These are phyloP conservation scores for Aporophyla lueneburgensis DNA, from an alignment of 2,888 invertebrate genomes.

Conservation along the genomic window DNA sequence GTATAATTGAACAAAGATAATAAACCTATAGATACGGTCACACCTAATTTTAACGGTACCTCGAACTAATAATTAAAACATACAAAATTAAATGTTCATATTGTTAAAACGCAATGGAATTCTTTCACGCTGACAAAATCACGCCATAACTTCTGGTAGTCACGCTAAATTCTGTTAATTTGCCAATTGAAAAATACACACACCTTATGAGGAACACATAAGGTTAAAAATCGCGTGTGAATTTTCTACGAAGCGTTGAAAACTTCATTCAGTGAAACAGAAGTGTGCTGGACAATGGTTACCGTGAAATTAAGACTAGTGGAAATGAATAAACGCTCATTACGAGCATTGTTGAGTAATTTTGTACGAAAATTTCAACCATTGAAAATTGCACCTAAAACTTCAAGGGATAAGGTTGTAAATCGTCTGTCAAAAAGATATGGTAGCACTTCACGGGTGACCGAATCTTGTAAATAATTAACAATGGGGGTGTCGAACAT, in stretches of 20 bases:
- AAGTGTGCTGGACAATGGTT: conserved; percentile 79
- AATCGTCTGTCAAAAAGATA: background rate
- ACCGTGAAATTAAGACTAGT: conserved; percentile 82
- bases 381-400: conserved; percentile 22
- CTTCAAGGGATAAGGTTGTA: fast-evolving
- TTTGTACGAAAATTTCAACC: conserved; percentile 32
- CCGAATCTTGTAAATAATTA: conserved; percentile 64
- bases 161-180: conserved; percentile 67
- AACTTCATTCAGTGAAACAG: conserved; percentile 79
- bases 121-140: conserved; percentile 72
- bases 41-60: conserved; percentile 56
- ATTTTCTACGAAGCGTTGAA: conserved; percentile 57
- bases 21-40: conserved; percentile 35
- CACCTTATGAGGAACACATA: conserved; percentile 55
- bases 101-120: conserved; percentile 74
- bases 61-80: conserved; percentile 65
- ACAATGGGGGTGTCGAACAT: conserved; percentile 58
- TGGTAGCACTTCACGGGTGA: conserved; percentile 56
- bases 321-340: conserved; percentile 81
- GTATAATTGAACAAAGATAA: conserved; percentile 28
- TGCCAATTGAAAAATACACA: conserved; percentile 43
- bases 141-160: conserved; percentile 74
- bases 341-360: conserved; percentile 70
- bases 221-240: conserved; percentile 60
- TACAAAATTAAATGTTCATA: conserved; percentile 70